phyloP scores from a whole-genome alignment of 2,888 invertebrate species.

The Monopis laevigella region DNA sequence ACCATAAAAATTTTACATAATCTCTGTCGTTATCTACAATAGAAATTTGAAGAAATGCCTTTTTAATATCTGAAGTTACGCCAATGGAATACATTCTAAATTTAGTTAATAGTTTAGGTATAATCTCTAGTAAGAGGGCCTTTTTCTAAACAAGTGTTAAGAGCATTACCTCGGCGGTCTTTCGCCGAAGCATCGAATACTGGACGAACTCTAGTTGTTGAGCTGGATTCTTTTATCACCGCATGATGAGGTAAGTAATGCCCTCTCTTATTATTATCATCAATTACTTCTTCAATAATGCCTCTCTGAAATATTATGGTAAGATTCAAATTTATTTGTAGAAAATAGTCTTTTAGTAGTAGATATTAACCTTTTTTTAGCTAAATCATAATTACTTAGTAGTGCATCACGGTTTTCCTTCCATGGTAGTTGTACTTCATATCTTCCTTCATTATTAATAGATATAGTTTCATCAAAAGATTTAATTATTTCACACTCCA shows the following conservation, averaged over 20 bases:
- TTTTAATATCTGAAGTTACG: conserved; percentile 4
- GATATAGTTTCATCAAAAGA: neutral
- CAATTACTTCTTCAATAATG: conserved; percentile 11
- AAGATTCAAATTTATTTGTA: conserved; percentile 4
- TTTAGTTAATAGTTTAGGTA: conserved; percentile 1
- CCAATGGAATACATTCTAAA: conserved; percentile 1
- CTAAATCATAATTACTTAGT: neutral
- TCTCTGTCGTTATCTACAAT: conserved; percentile 2
- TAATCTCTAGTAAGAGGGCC: conserved; percentile 2
- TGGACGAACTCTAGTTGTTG: conserved; percentile 25
- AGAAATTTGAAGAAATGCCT: conserved; percentile 8
- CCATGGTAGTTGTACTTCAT: conserved; percentile 3
- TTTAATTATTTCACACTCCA: neutral
- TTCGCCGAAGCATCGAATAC: conserved; percentile 20
- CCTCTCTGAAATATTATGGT: conserved; percentile 9
- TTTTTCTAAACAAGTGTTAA: conserved; percentile 4
- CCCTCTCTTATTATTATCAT: conserved; percentile 3
- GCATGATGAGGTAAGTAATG: conserved; percentile 24
- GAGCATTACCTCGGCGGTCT: neutral
- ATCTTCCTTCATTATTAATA: neutral
- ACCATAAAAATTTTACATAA: conserved; percentile 1
- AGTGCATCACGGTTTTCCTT: neutral
- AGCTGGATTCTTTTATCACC: conserved; percentile 21
- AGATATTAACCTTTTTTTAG: conserved; percentile 20
- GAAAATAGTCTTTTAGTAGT: conserved; percentile 9